phyloP scores from a whole-genome alignment of 30 jellyfish, hydroid and myxozoan genomes.

The Calvadosia cruxmelitensis region DNA sequence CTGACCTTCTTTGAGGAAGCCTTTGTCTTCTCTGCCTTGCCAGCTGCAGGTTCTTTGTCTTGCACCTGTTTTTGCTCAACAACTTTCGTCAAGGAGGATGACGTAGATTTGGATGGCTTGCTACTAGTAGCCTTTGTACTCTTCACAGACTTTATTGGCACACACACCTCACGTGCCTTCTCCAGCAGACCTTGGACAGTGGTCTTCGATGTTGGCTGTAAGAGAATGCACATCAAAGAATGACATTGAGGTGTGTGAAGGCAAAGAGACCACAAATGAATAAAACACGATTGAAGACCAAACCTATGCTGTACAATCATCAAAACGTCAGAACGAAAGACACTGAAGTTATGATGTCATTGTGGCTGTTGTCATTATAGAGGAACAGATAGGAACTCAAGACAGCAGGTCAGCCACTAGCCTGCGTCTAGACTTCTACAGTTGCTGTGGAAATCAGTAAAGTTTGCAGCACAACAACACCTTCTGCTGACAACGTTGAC shows the following conservation, averaged over 20 bases:
- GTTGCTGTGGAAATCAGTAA: too few species aligned
- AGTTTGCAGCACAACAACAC: too few species aligned
- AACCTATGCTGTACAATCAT: too few species aligned
- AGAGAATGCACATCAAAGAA: background rate
- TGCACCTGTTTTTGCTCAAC: background rate
- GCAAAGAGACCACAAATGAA: background rate
- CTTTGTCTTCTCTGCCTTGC: slow-evolving; percentile 10
- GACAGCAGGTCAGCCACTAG: too few species aligned
- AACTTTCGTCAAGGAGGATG: background rate
- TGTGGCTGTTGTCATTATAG: too few species aligned
- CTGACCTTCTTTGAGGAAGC: slow-evolving; percentile 2
- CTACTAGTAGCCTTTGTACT: slow-evolving; percentile 17
- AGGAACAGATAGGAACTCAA: too few species aligned
- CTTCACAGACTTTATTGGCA: slow-evolving; percentile 63
- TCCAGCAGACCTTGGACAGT: slow-evolving; percentile 47
- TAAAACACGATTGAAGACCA: background rate
- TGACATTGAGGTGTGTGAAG: background rate
- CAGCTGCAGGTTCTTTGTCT: slow-evolving; percentile 12
- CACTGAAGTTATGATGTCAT: too few species aligned
- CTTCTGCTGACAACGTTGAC: too few species aligned
- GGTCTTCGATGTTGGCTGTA: slow-evolving; percentile 63
- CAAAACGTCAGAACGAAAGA: too few species aligned
- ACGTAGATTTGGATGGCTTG: background rate
- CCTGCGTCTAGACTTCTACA: too few species aligned
- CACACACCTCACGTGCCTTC: slow-evolving; percentile 76